phyloP scores from a whole-genome alignment of 2,888 invertebrate species.

The Esperia sulphurella region DNA sequence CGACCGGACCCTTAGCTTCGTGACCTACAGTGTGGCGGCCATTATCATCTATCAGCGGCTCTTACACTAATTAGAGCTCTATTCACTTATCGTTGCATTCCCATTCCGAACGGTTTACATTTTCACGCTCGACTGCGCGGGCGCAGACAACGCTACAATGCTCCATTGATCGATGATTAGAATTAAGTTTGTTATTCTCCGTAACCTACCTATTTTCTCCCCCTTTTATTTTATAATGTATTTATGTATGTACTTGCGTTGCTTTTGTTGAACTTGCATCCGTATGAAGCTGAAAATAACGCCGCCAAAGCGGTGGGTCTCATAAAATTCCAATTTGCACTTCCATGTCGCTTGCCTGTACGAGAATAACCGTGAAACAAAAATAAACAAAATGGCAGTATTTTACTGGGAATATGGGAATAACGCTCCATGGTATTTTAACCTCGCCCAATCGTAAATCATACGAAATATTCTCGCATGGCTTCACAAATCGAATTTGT shows the following conservation, averaged over 20 bases:
- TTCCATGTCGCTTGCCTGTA: conserved; percentile 16
- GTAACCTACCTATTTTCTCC: not conserved
- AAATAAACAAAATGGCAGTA: conserved; percentile 25
- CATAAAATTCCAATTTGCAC: conserved; percentile 23
- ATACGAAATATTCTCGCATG: conserved; percentile 56
- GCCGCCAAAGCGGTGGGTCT: conserved; percentile 12
- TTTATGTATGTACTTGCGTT: not conserved
- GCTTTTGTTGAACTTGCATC: not conserved
- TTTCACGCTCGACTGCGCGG: conserved; percentile 51
- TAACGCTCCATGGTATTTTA: conserved; percentile 43
- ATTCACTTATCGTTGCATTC: conserved; percentile 68
- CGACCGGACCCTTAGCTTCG: conserved; percentile 43
- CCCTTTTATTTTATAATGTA: not conserved
- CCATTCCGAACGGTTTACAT: conserved; percentile 58
- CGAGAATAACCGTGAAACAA: conserved; percentile 19
- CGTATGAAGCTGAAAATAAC: conserved; percentile 4
- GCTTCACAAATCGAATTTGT: conserved; percentile 69
- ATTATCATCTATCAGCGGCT: conserved; percentile 53
- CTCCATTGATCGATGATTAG: conserved; percentile 47
- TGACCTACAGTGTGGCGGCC: conserved; percentile 44
- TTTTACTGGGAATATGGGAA: conserved; percentile 36
- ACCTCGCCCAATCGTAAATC: conserved; percentile 60
- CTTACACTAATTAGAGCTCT: conserved; percentile 64
- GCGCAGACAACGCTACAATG: conserved; percentile 44
- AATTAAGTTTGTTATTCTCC: conserved; percentile 13